These are phyloP conservation scores for Rhipidura dahli DNA, from an alignment of 2,113 vertebrate species.

Conservation along the genomic window DNA sequence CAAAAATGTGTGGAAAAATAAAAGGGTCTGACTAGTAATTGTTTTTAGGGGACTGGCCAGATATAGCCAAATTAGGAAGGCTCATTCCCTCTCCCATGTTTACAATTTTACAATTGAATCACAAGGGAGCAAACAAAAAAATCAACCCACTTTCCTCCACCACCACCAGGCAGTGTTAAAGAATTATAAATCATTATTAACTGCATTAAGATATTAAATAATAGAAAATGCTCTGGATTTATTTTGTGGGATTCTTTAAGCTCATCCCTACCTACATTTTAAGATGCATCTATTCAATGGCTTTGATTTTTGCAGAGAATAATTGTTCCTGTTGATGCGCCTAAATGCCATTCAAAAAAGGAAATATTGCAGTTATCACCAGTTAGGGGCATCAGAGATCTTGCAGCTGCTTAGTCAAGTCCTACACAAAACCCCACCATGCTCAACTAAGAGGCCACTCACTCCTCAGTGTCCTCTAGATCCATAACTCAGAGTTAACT, in stretches of 20 bases:
- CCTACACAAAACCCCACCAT: neutral
- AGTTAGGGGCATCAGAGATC: neutral
- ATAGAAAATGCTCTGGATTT: neutral
- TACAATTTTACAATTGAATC: neutral
- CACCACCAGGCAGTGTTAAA: neutral
- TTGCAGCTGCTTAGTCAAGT: neutral
- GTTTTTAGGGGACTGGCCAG: neutral
- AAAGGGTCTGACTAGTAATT: neutral
- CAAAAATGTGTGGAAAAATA: neutral
- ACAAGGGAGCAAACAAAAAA: neutral
- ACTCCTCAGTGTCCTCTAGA: neutral
- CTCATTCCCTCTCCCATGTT: neutral
- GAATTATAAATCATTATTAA: neutral
- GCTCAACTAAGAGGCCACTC: neutral
- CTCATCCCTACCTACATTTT: neutral
- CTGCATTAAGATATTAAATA: neutral
- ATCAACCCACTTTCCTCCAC: neutral
- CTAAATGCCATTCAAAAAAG: neutral
- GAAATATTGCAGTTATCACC: neutral
- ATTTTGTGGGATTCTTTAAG: neutral
- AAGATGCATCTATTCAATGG: neutral
- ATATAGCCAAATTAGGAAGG: neutral
- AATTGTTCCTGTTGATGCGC: neutral
- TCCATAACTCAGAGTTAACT: neutral
- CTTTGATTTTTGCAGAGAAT: neutral